Evolutionary conservation across 2,797 vertebrate species (phyloP), one percentile per base, ranked within the genome.

Genomic region (Vireo griseus): DNA sequence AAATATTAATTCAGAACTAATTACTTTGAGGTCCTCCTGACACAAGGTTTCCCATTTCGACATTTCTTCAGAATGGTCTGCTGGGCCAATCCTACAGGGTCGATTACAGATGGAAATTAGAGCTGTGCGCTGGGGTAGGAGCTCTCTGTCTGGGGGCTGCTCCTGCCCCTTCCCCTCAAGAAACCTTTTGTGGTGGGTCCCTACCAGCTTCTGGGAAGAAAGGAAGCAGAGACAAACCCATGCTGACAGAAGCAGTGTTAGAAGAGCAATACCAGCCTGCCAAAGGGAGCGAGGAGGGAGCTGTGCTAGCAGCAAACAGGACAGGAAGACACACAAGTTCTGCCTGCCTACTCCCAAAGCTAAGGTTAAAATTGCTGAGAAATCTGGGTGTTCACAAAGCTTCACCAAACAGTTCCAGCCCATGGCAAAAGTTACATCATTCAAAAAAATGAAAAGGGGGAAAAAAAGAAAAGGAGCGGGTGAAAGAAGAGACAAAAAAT

Each of bases 1-100:
- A 96, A 90, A 57, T 42, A 71, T n/a, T 67, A 78, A 86, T 78
- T 80, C 48, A 61, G 24, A 95, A 69, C 31, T 29, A 55, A 88
- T 33, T 22, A 35, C 42, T 88, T 9, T 16, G 14, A 51, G 12
- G 26, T 83, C 71, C 26, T 93, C 42, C 25, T 69, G 59, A 73
- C 29, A 69, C 33, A 63, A 54, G 8, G 5, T 45, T 82, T 79
- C 35, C 52, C 26, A 79, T 63, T n/a, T n/a, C 71, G 51, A 61
- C 17, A 22, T 6, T 67, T 89, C 44, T 62, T 67, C 45, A 39
- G 45, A 69, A 69, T 22, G 3, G 13, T 55, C 19, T 11, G 8
- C 35, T 51, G 24, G 48, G 35, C 7, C 45, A 86, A 0, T 50
- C 52, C 35, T 76, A 40, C 35, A 37, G 11, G 14, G 19, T 55